Conservation (phyloP, 1,140 invertebrate species). For the Brachionus plicatilis region DNA sequence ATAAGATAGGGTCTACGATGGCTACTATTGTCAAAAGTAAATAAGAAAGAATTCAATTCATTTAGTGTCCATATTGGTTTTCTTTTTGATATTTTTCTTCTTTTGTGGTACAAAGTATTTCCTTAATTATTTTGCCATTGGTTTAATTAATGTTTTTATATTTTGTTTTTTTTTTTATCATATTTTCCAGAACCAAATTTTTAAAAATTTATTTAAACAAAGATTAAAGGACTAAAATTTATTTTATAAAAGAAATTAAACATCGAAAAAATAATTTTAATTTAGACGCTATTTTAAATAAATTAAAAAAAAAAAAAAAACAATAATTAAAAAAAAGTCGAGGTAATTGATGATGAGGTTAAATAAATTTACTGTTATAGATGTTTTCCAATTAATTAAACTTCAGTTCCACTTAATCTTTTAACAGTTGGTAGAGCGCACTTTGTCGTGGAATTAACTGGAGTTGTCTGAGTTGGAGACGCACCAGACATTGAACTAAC, state of each 20-base stretch:
- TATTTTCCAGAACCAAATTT: no score
- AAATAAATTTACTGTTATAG: slow-evolving; percentile 28
- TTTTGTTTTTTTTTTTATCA: no score
- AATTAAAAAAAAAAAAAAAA: neutral
- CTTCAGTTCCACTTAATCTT: slow-evolving; percentile 39
- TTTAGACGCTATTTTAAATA: neutral
- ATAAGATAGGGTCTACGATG: no score
- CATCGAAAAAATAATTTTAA: neutral
- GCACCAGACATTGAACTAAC: neutral
- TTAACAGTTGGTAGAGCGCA: neutral
- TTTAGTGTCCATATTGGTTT: no score
- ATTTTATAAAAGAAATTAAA: neutral
- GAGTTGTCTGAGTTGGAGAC: slow-evolving; percentile 7
- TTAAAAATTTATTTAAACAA: no score
- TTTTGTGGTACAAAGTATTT: no score
- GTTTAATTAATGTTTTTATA: no score
- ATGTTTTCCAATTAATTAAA: neutral
- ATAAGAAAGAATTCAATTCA: no score
- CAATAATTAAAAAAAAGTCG: neutral
- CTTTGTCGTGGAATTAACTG: neutral
- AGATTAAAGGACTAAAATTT: neutral
- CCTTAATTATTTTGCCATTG: no score
- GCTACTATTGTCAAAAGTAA: no score
- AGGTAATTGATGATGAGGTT: neutral
- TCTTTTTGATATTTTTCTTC: no score